Evolutionary conservation across 2,888 invertebrate species (phyloP).

Genomic region (Apantesis nais): DNA sequence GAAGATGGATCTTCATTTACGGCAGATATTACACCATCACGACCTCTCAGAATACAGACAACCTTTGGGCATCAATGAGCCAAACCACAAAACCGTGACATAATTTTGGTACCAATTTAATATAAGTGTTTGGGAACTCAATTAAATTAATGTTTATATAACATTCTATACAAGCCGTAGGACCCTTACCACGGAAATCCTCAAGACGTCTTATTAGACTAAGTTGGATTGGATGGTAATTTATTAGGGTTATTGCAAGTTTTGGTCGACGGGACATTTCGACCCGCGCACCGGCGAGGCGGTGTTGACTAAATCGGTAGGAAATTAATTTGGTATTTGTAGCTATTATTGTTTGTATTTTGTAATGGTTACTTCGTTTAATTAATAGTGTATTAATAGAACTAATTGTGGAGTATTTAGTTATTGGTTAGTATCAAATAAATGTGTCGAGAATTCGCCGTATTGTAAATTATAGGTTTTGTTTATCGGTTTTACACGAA

Average conservation of each 20-base stretch:
- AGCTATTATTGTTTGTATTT: slow-evolving; percentile 48
- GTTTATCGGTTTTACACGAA: neutral
- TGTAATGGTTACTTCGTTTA: slow-evolving; percentile 29
- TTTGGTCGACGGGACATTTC: slow-evolving; percentile 59
- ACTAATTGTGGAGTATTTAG: slow-evolving; percentile 9
- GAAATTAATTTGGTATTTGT: slow-evolving; percentile 65
- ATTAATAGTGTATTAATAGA: slow-evolving; percentile 25
- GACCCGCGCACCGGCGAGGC: slow-evolving; percentile 22
- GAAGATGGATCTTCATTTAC: neutral
- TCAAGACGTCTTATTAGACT: slow-evolving; percentile 67
- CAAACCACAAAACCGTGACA: slow-evolving; percentile 19
- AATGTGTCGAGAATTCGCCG: slow-evolving; percentile 2
- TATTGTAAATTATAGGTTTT: neutral
- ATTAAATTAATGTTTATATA: slow-evolving; percentile 69
- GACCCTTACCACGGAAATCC: slow-evolving; percentile 52
- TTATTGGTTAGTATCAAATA: slow-evolving; percentile 1
- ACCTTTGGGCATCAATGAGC: slow-evolving; percentile 14
- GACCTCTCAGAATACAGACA: slow-evolving; percentile 8
- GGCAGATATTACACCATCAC: neutral
- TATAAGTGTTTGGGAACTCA: slow-evolving; percentile 59
- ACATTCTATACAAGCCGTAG: slow-evolving; percentile 52
- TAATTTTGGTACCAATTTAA: slow-evolving; percentile 24
- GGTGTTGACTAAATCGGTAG: slow-evolving; percentile 59
- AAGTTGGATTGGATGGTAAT: slow-evolving; percentile 76
- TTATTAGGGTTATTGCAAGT: slow-evolving; percentile 76